Conservation (phyloP, 2,113 vertebrate species). For the Mionectes macconnelli region DNA sequence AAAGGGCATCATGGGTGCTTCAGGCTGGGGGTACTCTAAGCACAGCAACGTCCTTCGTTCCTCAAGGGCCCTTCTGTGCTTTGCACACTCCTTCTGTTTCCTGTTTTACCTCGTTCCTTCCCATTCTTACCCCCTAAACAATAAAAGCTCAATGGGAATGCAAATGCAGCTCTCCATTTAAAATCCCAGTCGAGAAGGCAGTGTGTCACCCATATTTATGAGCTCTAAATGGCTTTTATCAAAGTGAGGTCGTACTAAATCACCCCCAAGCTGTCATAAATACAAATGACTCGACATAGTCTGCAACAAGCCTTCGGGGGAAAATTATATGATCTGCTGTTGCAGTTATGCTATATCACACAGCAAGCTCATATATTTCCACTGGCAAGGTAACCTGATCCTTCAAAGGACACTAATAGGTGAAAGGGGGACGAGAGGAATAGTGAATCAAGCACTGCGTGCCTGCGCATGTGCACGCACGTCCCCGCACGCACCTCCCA, state of each 20-base stretch:
- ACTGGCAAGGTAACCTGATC: slow-evolving; percentile 70
- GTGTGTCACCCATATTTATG: slow-evolving; percentile 76
- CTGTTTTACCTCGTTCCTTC: background rate
- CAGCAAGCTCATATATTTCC: slow-evolving; percentile 70
- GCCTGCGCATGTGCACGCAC: background rate
- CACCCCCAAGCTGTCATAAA: slow-evolving; percentile 75
- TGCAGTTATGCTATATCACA: slow-evolving; percentile 77
- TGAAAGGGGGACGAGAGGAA: background rate
- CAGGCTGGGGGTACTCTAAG: background rate
- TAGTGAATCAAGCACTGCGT: background rate
- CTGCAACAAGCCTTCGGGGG: slow-evolving; percentile 76
- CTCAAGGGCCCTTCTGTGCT: background rate
- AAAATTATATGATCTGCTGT: slow-evolving; percentile 76
- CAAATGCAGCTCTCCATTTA: slow-evolving; percentile 63
- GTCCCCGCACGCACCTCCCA: background rate
- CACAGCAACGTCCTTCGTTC: background rate
- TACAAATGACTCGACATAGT: slow-evolving; percentile 77
- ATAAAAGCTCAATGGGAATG: slow-evolving; percentile 67
- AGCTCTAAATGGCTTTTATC: slow-evolving; percentile 80
- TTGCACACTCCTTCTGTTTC: background rate
- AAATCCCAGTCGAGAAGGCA: slow-evolving; percentile 58
- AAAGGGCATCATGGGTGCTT: background rate
- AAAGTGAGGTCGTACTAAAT: slow-evolving; percentile 78
- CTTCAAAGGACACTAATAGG: slow-evolving; percentile 66
- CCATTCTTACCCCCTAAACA: slow-evolving; percentile 40